Evolutionary conservation across 2,888 invertebrate species (phyloP).

Genomic region (Apodemia zela): DNA sequence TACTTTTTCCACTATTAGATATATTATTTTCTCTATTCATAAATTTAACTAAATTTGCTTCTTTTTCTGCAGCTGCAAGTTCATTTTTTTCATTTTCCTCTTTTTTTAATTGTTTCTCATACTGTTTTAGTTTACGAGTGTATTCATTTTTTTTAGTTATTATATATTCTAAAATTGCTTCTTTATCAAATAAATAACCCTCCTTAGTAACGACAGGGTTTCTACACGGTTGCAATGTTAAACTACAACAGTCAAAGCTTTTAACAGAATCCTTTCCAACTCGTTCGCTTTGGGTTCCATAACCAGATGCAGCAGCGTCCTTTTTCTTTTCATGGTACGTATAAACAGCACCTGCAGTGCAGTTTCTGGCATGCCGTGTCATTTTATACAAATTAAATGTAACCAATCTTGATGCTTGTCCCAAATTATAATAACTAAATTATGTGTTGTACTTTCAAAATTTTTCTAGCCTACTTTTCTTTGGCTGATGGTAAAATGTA

Average conservation of each 20-base stretch:
- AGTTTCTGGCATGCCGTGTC: constrained; percentile 98
- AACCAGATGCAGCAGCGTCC: constrained; percentile 96
- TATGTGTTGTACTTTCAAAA: no score
- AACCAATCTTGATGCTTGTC: no score
- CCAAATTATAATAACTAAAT: no score
- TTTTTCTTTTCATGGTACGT: constrained; percentile 98
- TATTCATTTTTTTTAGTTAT: constrained; percentile 96
- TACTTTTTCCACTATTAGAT: constrained; percentile 60
- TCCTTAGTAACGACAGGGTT: constrained; percentile 92
- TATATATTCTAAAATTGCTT: constrained; percentile 96
- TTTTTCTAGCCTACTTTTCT: no score
- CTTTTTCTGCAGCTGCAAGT: constrained; percentile 85
- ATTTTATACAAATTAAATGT: constrained; percentile 63
- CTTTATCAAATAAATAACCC: constrained; percentile 97
- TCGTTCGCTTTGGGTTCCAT: constrained; percentile 91
- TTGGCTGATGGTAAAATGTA: no score
- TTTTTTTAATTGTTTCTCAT: constrained; percentile 91
- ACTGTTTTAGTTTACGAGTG: constrained; percentile 93
- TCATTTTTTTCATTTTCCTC: constrained; percentile 86
- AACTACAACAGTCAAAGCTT: constrained; percentile 98
- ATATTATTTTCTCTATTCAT: constrained; percentile 91
- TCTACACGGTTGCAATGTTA: constrained; percentile 97
- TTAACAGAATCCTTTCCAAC: constrained; percentile 95
- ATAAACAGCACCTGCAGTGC: constrained; percentile 98
- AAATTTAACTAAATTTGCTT: constrained; percentile 88